Base-by-base conservation (phyloP, 2,888 invertebrate genomes). In the Campoplex capitator region DNA sequence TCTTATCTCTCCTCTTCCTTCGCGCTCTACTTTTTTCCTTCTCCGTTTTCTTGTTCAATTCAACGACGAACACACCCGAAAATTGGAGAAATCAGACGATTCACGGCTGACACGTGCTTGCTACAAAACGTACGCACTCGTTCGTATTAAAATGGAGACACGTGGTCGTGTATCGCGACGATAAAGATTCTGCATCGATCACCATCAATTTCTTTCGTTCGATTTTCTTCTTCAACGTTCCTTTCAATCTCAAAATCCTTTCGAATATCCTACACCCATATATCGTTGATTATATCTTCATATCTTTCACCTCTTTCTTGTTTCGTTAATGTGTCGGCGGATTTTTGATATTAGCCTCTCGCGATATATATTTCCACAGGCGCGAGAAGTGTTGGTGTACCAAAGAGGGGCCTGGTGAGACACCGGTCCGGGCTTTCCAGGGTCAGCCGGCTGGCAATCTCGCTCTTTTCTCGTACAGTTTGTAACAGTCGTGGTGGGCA, bases 361-460 rank as follows among this genome's bases (percentile, higher is more conserved):
- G 73, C 45, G 76, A 42, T 86, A 76, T 67, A 42, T 86, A 76
- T 67, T 82, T 82, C 75, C 80, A 71, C 62, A 45, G 58, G 58
- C 68, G 23, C 23, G 23, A 23, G 79, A 68, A 35, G 35, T 13
- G 70, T 42, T 70, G 11, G 18, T 51, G 76, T 38, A 74, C 76
- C 51, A 71, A 80, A 75, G 75, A 67, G 82, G 75, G 78, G 70
- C 54, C 81, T 54, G 51, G 82, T 70, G 78, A 73, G 76, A 74
- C 78, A 81, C 76, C 84, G 88, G 89, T 88, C 89, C 89, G 85
- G 88, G 88, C 88, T 90, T 91, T 89, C 93, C 94, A 93, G 94
- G 94, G 94, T 94, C 94, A 93, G 93, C 94, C 93, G 93, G 93
- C 93, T 93, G 92, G 93, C 93, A 92, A 92, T 91, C 91, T 85